Conservation (phyloP, 37 sponge, comb jelly and placozoan species). For the Theonella swinhoei region DNA sequence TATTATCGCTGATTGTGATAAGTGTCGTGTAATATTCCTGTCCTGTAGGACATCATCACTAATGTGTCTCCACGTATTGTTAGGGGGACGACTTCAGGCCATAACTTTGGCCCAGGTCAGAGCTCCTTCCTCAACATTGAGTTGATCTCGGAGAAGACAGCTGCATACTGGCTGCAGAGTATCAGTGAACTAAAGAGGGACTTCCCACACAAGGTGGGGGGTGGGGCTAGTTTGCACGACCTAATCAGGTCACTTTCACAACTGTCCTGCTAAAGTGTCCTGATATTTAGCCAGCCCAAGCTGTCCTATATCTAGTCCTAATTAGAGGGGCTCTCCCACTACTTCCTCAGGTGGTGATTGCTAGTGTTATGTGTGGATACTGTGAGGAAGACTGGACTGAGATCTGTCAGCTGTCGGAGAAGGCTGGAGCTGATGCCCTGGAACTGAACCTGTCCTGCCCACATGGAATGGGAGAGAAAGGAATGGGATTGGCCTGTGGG, state of each 20-base stretch:
- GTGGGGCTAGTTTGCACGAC: neutral
- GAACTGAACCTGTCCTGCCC: constrained; percentile 97
- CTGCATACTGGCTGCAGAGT: constrained; percentile 92
- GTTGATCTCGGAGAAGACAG: constrained; percentile 96
- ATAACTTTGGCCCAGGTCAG: constrained; percentile 90
- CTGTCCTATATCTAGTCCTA: too few relatives aligned
- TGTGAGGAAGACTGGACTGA: constrained; percentile 85
- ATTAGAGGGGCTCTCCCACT: too few relatives aligned
- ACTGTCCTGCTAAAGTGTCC: neutral
- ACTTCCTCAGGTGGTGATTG: constrained; percentile 94
- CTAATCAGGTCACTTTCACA: neutral
- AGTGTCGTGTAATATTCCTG: too few relatives aligned
- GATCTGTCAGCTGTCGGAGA: constrained; percentile 74
- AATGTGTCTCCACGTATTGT: constrained; percentile 97
- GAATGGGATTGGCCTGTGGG: constrained; percentile 97
- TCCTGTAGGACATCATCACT: constrained; percentile 81
- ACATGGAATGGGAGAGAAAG: constrained; percentile 96
- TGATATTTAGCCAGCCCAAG: neutral
- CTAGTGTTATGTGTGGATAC: constrained; percentile 96
- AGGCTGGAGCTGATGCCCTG: constrained; percentile 94
- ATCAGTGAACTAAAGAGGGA: constrained; percentile 92
- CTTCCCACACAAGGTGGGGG: constrained; percentile 79
- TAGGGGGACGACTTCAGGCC: constrained; percentile 87
- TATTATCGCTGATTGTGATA: too few relatives aligned
- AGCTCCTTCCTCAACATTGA: constrained; percentile 96